Evolutionary conservation across 2,888 invertebrate species (phyloP), one percentile per base, ranked within the genome.

Genomic region (Dendrolimus houi): DNA sequence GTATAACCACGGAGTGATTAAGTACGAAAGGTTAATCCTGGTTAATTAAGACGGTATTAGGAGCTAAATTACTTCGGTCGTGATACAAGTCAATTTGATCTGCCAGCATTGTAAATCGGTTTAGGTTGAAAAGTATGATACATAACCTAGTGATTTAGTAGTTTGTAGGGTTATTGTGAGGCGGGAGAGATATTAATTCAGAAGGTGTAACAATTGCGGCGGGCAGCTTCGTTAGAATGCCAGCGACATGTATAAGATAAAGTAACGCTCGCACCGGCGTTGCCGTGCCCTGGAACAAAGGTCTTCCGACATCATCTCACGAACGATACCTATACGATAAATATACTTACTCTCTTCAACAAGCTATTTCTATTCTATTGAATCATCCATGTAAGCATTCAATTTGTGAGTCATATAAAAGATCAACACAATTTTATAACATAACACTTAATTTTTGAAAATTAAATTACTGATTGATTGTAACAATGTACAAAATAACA

Each of bases 171-270:
- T 74, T 71, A 75, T 79, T 75, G 79, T 72, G 72, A 74, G 69
- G 72, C 69, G 68, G 67, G 66, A 68, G 66, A 73, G 68, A 71
- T 75, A 82, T 85, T 82, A 81, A 81, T 81, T 82, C 77, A 73
- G 72, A 66, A 75, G 74, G 74, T 72, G 73, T 72, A 74, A 83
- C 80, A 81, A 83, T 83, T 79, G 81, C 69, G 79, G 75, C 71
- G 70, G 74, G 73, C 78, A 78, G 79, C 76, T 82, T 79, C 76
- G 79, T 81, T 78, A 81, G 75, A 76, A 74, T 78, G 77, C 70
- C 74, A 72, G 75, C 79, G 81, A 82, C 81, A 83, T 77, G 77
- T 86, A 83, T 85, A 80, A 83, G 83, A 86, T 86, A 85, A 82
- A 85, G 80, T 85, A 78, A 80, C 75, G 69, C 71, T 70, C 72